These are phyloP conservation scores for Rhopalosiphum nymphaeae DNA, from an alignment of 2,888 invertebrate genomes.

Conservation along the genomic window DNA sequence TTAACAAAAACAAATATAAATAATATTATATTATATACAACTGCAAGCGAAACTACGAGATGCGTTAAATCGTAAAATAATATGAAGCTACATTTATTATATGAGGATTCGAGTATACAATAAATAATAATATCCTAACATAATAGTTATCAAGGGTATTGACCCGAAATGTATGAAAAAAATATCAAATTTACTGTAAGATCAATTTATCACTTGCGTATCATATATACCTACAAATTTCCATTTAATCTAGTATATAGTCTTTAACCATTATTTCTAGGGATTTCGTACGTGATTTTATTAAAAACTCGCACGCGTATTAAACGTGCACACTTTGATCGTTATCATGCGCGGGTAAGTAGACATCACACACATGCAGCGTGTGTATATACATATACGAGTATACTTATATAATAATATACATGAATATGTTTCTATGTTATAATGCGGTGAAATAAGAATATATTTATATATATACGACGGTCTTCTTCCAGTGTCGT, in stretches of 20 bases:
- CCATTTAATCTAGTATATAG: neutral
- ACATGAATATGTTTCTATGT: neutral
- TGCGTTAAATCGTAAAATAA: neutral
- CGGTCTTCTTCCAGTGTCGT: neutral
- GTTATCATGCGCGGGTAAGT: neutral
- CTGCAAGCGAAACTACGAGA: neutral
- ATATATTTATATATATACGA: neutral
- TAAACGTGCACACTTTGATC: conserved; percentile 18
- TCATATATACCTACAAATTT: neutral
- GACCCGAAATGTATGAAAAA: conserved; percentile 17
- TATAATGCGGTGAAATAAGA: neutral
- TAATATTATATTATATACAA: neutral
- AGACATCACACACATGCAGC: neutral
- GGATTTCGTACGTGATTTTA: conserved; percentile 36
- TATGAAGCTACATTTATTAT: neutral
- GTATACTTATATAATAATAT: neutral
- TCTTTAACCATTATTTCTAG: conserved; percentile 5
- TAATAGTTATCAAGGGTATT: neutral
- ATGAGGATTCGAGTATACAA: neutral
- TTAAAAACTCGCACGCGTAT: conserved; percentile 24
- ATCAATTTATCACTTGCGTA: conserved; percentile 36
- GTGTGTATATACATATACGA: neutral
- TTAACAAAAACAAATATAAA: neutral
- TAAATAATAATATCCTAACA: neutral
- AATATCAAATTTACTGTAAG: neutral